These are phyloP conservation scores for Axea sp. DNA, from an alignment of 2,888 invertebrate genomes.

Conservation along the genomic window DNA sequence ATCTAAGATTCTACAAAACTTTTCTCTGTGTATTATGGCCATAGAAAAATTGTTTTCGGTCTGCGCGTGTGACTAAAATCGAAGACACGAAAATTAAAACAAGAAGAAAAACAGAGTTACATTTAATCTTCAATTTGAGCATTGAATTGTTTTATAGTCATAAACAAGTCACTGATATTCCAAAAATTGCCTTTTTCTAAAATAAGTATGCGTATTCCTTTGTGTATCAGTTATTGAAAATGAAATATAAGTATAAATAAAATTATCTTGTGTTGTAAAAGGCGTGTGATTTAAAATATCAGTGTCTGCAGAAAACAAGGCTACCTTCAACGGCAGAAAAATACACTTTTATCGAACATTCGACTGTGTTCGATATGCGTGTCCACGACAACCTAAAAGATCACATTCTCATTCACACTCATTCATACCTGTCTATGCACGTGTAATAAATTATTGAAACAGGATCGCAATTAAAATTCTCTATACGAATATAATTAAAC, in stretches of 20 bases:
- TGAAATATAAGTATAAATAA: too few species aligned
- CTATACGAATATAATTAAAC: neutral
- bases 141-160: conserved; percentile 9
- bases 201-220: too few species aligned
- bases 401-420: conserved; percentile 2
- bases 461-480: conserved; percentile 20
- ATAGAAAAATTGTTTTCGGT: conserved; percentile 24
- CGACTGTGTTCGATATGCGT: conserved; percentile 30
- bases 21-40: conserved; percentile 29
- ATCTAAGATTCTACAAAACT: conserved; percentile 1
- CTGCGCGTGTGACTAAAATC: conserved; percentile 23
- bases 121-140: conserved; percentile 24
- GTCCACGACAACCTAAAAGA: conserved; percentile 10
- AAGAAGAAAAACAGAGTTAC: conserved; percentile 2
- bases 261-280: too few species aligned
- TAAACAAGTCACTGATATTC: conserved; percentile 6
- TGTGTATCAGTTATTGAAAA: too few species aligned
- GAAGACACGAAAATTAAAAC: conserved; percentile 14
- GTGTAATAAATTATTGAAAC: conserved; percentile 33
- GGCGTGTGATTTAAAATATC: conserved; percentile 4
- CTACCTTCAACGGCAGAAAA: conserved; percentile 46
- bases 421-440: conserved; percentile 1
- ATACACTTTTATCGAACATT: conserved; percentile 33
- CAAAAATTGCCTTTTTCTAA: neutral
- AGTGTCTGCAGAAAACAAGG: conserved; percentile 7